Evolutionary conservation across 1,140 invertebrate species (phyloP).

Genomic region (Zaprionus vittiger): DNA sequence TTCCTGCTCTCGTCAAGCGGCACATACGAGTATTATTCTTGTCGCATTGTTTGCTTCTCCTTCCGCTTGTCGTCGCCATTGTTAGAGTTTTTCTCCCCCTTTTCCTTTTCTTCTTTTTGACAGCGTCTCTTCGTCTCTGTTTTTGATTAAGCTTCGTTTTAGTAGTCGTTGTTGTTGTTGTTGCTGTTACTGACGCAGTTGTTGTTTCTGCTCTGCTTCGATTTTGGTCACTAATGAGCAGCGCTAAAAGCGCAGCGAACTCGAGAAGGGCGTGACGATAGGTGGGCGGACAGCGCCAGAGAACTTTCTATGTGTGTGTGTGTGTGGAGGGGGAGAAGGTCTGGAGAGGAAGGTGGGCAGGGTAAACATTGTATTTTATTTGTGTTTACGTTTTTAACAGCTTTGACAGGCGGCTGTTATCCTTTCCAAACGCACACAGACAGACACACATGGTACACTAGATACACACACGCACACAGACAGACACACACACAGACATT

Average conservation of each 20-base stretch:
- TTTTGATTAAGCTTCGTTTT: slow-evolving; percentile 61
- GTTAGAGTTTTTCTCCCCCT: slow-evolving; percentile 52
- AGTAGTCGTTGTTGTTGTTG: slow-evolving; percentile 43
- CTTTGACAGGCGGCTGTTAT: slow-evolving; percentile 65
- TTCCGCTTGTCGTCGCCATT: slow-evolving; percentile 66
- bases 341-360: slow-evolving; percentile 3
- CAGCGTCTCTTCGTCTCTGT: slow-evolving; percentile 43
- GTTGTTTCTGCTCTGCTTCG: slow-evolving; percentile 61
- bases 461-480: slow-evolving; percentile 1
- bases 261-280: slow-evolving; percentile 70
- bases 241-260: slow-evolving; percentile 65
- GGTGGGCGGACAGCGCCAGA: slow-evolving; percentile 21
- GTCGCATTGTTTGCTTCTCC: slow-evolving; percentile 73
- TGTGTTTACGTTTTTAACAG: slow-evolving; percentile 80
- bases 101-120: slow-evolving; percentile 32
- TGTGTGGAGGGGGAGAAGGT: slow-evolving; percentile 2
- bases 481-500: slow-evolving; percentile 23
- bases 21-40: slow-evolving; percentile 66
- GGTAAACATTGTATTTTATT: slow-evolving; percentile 76
- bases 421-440: slow-evolving; percentile 37
- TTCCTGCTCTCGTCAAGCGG: slow-evolving; percentile 50
- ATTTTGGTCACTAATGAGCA: slow-evolving; percentile 79
- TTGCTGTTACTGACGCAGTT: slow-evolving; percentile 39
- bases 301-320: not conserved
- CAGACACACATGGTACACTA: not conserved